Conservation (phyloP, 1,140 invertebrate genomes). For the Stegodyphus dumicola region DNA sequence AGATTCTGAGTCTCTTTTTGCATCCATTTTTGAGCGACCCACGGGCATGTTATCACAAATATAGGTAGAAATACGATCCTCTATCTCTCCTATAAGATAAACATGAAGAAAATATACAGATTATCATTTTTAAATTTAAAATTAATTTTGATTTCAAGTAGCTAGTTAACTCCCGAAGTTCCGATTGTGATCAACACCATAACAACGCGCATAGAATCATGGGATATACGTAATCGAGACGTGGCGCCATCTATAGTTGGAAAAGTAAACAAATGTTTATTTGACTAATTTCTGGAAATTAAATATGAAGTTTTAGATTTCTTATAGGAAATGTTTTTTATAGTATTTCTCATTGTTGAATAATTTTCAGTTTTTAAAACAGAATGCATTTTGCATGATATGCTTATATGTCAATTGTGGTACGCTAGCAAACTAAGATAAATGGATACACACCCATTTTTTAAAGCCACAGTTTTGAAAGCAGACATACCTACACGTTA, state of each 20-base stretch:
- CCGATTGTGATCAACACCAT: background rate
- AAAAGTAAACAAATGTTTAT: background rate
- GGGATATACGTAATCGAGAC: background rate
- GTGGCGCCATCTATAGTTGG: background rate
- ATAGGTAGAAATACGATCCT: background rate
- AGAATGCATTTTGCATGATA: too few species aligned
- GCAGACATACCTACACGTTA: too few species aligned
- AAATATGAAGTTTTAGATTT: too few species aligned
- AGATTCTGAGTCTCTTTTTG: background rate
- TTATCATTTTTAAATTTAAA: background rate
- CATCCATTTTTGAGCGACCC: background rate
- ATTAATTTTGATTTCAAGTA: background rate
- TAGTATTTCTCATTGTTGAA: too few species aligned
- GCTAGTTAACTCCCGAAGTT: background rate
- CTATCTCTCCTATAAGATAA: background rate
- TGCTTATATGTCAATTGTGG: too few species aligned
- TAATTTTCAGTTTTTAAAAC: too few species aligned
- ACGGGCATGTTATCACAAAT: background rate
- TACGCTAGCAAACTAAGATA: too few species aligned
- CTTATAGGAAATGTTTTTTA: too few species aligned
- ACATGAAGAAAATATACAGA: background rate
- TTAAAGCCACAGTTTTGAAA: too few species aligned
- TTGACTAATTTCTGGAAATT: background rate
- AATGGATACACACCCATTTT: too few species aligned
- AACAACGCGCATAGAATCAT: background rate